These are phyloP conservation scores for Chrysogorgia sp. DNA, from an alignment of 92 coral and sea anemone species.

Conservation along the genomic window DNA sequence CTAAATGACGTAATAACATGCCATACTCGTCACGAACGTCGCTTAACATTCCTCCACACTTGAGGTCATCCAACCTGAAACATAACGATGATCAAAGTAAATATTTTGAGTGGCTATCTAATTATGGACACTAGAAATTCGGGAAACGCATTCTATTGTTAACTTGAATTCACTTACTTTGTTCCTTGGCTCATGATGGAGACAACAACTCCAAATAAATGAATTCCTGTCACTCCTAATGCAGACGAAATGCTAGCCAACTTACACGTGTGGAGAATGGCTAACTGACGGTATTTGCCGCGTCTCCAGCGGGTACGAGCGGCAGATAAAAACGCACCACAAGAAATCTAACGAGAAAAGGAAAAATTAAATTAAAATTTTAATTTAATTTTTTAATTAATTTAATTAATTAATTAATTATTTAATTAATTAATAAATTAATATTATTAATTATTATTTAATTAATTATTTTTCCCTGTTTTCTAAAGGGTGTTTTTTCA, in stretches of 20 bases:
- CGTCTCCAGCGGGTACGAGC: conserved; percentile 90
- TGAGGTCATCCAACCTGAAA: conserved; percentile 79
- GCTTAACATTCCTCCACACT: conserved; percentile 88
- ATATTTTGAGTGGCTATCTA: too few relatives aligned
- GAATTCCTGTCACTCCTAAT: conserved; percentile 66
- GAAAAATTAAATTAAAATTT: background rate
- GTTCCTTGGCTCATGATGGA: conserved; percentile 87
- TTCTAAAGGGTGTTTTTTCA: too few relatives aligned
- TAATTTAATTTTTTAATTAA: background rate
- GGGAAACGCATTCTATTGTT: too few relatives aligned
- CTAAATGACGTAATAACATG: conserved; percentile 74
- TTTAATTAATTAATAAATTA: too few relatives aligned
- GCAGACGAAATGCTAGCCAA: conserved; percentile 66
- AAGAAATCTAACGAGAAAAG: conserved; percentile 66
- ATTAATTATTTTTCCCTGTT: too few relatives aligned
- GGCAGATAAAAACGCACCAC: conserved; percentile 84
- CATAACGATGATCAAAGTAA: background rate
- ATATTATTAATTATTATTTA: too few relatives aligned
- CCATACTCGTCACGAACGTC: conserved; percentile 91
- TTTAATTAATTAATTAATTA: too few relatives aligned
- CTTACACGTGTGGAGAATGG: conserved; percentile 80
- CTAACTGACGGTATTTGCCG: conserved; percentile 82
- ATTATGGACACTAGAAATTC: too few relatives aligned
- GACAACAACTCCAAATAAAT: conserved; percentile 76
- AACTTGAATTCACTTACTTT: conserved; percentile 58